Percentiles rank a stretch among this genome's conserved stretches.
phyloP scores from a whole-genome alignment of 2,888 invertebrate genomes.

The Caenorhabditis virilis region DNA sequence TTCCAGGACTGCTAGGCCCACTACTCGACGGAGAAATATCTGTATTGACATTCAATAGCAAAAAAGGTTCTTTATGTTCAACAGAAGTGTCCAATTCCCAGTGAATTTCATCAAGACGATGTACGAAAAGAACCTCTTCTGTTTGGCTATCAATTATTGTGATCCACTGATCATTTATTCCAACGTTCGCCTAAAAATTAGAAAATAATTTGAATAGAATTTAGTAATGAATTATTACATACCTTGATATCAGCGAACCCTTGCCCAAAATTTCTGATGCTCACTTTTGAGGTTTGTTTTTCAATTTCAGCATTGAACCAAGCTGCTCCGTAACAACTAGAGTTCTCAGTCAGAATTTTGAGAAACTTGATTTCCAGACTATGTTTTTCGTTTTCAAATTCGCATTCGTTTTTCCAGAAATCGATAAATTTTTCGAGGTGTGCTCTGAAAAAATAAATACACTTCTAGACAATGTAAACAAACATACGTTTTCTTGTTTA shows the following conservation, averaged over 20 bases:
- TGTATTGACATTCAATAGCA: conserved; percentile 20
- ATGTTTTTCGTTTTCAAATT: not conserved
- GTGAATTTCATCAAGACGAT: conserved; percentile 38
- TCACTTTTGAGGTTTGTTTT: conserved; percentile 20
- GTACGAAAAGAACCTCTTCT: conserved; percentile 60
- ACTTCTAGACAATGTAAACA: not conserved
- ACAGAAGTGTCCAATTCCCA: conserved; percentile 18
- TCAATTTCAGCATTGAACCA: conserved; percentile 23
- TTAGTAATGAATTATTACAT: not conserved
- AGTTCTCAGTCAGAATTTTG: conserved; percentile 4
- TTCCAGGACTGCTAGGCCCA: conserved; percentile 5
- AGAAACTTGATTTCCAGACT: conserved; percentile 10
- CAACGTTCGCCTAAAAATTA: conserved; percentile 77
- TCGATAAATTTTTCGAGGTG: conserved; percentile 15
- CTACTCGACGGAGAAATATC: not conserved
- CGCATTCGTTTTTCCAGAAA: conserved; percentile 7
- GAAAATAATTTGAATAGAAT: not conserved
- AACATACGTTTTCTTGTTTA: conserved; percentile 24
- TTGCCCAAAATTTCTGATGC: conserved; percentile 20
- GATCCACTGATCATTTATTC: conserved; percentile 84
- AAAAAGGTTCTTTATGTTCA: conserved; percentile 6
- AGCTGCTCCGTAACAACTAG: conserved; percentile 30
- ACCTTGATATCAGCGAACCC: conserved; percentile 16
- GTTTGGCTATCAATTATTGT: conserved; percentile 84
- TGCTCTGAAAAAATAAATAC: conserved; percentile 7